Base-by-base conservation (phyloP, 1,140 invertebrate genomes). In the Heliconius himera region DNA sequence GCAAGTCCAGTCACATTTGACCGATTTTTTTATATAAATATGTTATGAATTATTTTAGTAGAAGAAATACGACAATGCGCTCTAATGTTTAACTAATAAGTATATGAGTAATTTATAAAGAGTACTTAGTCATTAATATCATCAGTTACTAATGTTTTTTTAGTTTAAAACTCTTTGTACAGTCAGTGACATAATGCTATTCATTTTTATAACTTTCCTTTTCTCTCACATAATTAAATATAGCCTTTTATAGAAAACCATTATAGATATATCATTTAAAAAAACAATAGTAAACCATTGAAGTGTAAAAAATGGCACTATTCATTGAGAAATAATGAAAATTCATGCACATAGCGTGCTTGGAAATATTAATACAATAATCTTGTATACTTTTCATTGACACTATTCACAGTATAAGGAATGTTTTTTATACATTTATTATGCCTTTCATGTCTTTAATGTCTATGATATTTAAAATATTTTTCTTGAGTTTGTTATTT, bases 261-360 rank as follows among this genome's bases (percentile, higher is more conserved):
- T 51, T 18, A 6, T 20, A 20, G 18, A 51, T 20, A 51, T 46
- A 8, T 20, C 20, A 8, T 20, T 20, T 29, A 29, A 29, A 1
- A 5, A 26, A 29, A 66, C 60, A 66, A 29, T 66, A 29, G 60
- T 66, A 6, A 29, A 13, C 5, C 22, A 70, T 41, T 49, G 74
- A 66, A 70, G 36, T 76, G 74, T 75, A 38, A 70, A 76, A 66
- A 36, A 22, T 29, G 16, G 73, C 73, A 18, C 56, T 41, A 70
- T 76, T 76, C 6, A 76, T 22, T 70, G 74, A 46, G 29, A 29
- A 70, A 2, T 70, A 76, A 76, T 76, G 60, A 76, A 70, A 70
- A 76, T 70, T 60, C 60, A 38, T 38, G 29, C 8, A 70, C 60
- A 70, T 76, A 60, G 74, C 74, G 74, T 76, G 60, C 29, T 41